Percentiles rank a stretch among this genome's conserved stretches.
These are phyloP conservation scores for Meteorus cinctellus DNA, from an alignment of 2,888 invertebrate species.

Conservation along the genomic window DNA sequence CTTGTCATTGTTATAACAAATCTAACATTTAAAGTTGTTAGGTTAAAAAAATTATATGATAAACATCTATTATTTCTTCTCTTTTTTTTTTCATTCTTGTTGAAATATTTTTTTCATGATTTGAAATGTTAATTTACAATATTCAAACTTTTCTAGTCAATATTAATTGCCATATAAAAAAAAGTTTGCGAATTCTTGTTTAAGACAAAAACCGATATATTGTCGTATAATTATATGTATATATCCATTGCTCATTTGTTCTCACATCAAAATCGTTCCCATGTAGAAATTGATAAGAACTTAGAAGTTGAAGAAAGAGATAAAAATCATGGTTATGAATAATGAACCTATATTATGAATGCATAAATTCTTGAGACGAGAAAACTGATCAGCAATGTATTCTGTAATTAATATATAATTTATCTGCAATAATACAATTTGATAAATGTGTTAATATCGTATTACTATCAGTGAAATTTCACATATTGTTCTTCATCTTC, in stretches of 20 bases:
- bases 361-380: background rate
- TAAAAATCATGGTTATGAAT: background rate
- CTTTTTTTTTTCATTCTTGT: background rate
- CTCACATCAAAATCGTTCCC: background rate
- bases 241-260: conserved; percentile 3
- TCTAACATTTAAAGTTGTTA: background rate
- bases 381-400: background rate
- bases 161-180: conserved; percentile 42
- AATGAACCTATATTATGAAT: background rate
- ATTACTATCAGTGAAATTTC: conserved; percentile 23
- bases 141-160: conserved; percentile 51
- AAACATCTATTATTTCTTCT: background rate
- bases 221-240: background rate
- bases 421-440: conserved; percentile 5
- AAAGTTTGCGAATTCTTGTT: conserved; percentile 26
- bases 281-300: background rate
- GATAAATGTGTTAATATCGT: background rate
- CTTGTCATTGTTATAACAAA: background rate
- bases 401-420: background rate
- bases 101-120: conserved; percentile 54
- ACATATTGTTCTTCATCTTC: conserved; percentile 37
- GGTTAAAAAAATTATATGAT: background rate
- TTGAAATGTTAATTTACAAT: conserved; percentile 64
- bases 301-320: background rate
- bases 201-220: conserved; percentile 32